Evolutionary conservation across 2,888 invertebrate species (phyloP).

Genomic region (Eretmocerus hayati): DNA sequence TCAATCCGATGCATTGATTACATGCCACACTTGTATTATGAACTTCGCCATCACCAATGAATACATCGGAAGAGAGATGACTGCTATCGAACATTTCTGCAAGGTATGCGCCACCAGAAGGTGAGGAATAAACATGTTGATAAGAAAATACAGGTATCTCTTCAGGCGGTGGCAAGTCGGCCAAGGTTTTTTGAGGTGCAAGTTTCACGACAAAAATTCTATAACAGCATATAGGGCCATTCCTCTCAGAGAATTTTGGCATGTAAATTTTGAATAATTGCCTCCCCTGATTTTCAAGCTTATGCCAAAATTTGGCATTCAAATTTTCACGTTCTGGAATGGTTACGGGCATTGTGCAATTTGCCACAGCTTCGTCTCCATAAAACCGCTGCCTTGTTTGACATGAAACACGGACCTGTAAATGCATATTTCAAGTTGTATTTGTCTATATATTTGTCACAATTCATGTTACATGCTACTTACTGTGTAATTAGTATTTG

Average conservation of each 20-base stretch:
- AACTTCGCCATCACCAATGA: slow-evolving; percentile 63
- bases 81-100: slow-evolving; percentile 77
- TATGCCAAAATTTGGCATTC: slow-evolving; percentile 56
- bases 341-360: slow-evolving; percentile 66
- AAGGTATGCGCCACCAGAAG: slow-evolving; percentile 68
- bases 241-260: slow-evolving; percentile 73
- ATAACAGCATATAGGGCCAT: slow-evolving; percentile 83
- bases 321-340: slow-evolving; percentile 61
- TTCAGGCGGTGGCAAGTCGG: slow-evolving; percentile 62
- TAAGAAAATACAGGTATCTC: slow-evolving; percentile 66
- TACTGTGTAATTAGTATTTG: slow-evolving; percentile 80
- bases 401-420: slow-evolving; percentile 55
- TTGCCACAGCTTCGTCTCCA: slow-evolving; percentile 58
- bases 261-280: slow-evolving; percentile 70
- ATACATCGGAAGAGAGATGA: slow-evolving; percentile 59
- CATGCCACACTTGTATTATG: slow-evolving; percentile 42
- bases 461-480: slow-evolving; percentile 31
- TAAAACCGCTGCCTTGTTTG: slow-evolving; percentile 69
- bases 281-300: slow-evolving; percentile 58
- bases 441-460: not conserved
- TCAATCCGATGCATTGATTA: slow-evolving; percentile 50
- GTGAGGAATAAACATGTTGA: slow-evolving; percentile 64
- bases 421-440: slow-evolving; percentile 6
- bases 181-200: slow-evolving; percentile 55
- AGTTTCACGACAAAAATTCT: slow-evolving; percentile 72